These are phyloP conservation scores for Paedocypris sp. DNA, from an alignment of 2,113 vertebrate species.

Conservation along the genomic window DNA sequence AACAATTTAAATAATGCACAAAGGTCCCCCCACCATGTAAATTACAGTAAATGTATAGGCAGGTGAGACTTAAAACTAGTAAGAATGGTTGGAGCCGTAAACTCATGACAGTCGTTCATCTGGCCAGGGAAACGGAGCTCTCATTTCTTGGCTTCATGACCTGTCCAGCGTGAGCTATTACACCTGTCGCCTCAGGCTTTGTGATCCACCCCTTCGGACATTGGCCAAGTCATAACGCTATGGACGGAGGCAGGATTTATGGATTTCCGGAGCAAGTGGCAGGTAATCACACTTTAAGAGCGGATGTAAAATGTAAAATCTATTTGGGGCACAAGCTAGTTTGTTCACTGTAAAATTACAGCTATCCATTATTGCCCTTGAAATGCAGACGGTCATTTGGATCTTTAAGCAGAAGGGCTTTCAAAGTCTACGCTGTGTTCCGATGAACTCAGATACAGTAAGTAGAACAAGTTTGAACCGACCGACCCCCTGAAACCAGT, in stretches of 20 bases:
- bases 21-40: no score
- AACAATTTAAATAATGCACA: no score
- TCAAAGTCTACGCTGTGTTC: no score
- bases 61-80: no score
- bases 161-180: slow-evolving; percentile 42
- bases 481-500: no score
- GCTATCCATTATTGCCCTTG: slow-evolving; percentile 1
- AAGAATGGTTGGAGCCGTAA: not conserved
- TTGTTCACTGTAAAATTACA: slow-evolving; percentile 24
- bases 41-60: no score
- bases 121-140: not conserved
- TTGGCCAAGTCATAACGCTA: slow-evolving; percentile 42
- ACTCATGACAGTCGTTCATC: not conserved
- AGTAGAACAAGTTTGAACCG: no score
- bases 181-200: slow-evolving; percentile 39
- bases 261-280: slow-evolving; percentile 27
- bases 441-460: no score
- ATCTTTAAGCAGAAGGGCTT: not conserved
- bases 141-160: slow-evolving; percentile 34
- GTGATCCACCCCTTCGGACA: slow-evolving; percentile 28
- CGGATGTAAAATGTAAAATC: slow-evolving; percentile 23
- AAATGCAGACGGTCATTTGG: not conserved
- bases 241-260: slow-evolving; percentile 53
- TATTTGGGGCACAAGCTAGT: slow-evolving; percentile 3
- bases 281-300: slow-evolving; percentile 42